Base-by-base conservation (phyloP, 1,140 invertebrate species). In the Drosophila baimaii region DNA sequence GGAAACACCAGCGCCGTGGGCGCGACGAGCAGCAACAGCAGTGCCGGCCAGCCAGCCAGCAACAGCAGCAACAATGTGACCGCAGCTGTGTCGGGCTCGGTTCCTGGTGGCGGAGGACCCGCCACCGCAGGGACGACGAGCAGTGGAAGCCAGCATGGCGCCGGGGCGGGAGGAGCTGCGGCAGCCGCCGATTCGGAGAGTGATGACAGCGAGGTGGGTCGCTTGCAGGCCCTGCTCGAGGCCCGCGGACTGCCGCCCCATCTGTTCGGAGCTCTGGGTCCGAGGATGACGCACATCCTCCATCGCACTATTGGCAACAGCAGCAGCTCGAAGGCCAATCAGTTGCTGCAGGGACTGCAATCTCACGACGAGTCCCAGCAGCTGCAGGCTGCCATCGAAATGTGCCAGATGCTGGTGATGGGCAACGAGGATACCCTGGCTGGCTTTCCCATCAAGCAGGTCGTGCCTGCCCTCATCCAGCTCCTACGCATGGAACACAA, bases 391-490 rank as follows among this genome's bases (percentile, higher is more conserved):
- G 98, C 98, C 5, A 99, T 99, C 68, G 98, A 99, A 93, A 99
- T 99, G 98, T 99, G 98, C 89, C 97, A 99, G 93, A 95, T 99
- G 91, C 93, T 99, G 31, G 98, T 99, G 2, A 99, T 99, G 98
- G 98, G 99, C 55, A 99, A 99, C 92, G 99, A 99, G 93, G 99
- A 99, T 90, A 99, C 98, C 2, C 93, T 99, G 12, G 97, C 98
- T 27, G 98, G 98, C 21, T 99, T 99, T 92, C 98, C 98, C 1
- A 97, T 99, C 1, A 98, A 99, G 83, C 98, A 99, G 93, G 98
- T 99, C 13, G 98, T 99, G 13, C 98, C 98, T 12, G 98, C 98
- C 3, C 94, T 99, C 3, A 97, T 98, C 43, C 96, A 94, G 82
- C 92, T 98, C 31, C 94, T 98, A 3, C 95, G 96, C 27, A 97